Percentiles rank a stretch among this genome's conserved stretches.
Conservation (phyloP, 2,888 invertebrate species). For the Phytoseiulus persimilis region DNA sequence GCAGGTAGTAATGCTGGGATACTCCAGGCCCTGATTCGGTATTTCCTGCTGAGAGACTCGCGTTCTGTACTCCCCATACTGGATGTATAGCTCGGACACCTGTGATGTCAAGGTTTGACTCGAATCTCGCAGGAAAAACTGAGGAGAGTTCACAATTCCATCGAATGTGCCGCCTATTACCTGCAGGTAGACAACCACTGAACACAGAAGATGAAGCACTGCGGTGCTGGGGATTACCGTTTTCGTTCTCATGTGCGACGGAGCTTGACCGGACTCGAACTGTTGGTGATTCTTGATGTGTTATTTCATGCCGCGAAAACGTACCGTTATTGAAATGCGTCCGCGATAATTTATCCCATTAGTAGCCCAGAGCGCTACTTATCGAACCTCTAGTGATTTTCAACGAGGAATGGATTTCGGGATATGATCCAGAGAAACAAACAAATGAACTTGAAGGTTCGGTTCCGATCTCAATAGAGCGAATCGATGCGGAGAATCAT, state of each 20-base stretch:
- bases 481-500: too few species aligned
- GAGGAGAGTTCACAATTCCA: neutral
- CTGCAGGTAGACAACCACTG: neutral
- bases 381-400: too few species aligned
- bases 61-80: neutral
- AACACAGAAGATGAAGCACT: neutral
- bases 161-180: neutral
- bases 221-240: neutral
- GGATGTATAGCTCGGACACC: slow-evolving; percentile 15
- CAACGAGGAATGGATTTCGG: too few species aligned
- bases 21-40: neutral
- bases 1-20: slow-evolving; percentile 26
- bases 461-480: too few species aligned
- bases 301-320: too few species aligned
- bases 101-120: neutral
- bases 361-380: too few species aligned
- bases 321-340: too few species aligned
- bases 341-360: too few species aligned
- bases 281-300: too few species aligned
- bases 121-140: neutral
- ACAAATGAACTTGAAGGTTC: too few species aligned
- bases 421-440: too few species aligned
- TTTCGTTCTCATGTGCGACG: neutral
- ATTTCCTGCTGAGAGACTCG: slow-evolving; percentile 22
- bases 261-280: neutral